Evolutionary conservation across 2,113 vertebrate species (phyloP).

Genomic region (Natator depressus): DNA sequence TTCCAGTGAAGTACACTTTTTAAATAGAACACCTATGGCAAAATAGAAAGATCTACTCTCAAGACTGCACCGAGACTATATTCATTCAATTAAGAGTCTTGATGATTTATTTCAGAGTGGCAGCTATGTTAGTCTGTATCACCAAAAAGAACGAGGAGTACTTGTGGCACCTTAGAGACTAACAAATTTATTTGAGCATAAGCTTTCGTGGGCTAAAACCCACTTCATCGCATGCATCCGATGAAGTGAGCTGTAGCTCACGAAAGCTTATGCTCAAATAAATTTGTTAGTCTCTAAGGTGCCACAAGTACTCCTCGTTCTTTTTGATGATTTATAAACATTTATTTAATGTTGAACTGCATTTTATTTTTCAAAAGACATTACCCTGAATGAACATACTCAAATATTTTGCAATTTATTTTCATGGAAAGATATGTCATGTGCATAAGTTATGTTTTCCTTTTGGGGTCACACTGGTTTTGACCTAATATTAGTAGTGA

Average conservation of each 20-base stretch:
- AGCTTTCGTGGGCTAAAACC: too few species aligned
- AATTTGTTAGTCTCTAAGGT: too few species aligned
- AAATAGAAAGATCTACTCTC: background rate
- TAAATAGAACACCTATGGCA: background rate
- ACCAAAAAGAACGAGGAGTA: too few species aligned
- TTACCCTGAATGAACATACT: background rate
- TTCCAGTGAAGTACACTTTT: background rate
- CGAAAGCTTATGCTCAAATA: too few species aligned
- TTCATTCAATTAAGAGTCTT: background rate
- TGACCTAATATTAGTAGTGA: background rate
- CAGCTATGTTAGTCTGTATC: too few species aligned
- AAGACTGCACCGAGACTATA: background rate
- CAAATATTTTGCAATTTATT: background rate
- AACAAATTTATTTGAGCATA: too few species aligned
- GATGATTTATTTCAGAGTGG: background rate
- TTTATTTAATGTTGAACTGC: background rate
- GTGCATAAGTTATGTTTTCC: background rate
- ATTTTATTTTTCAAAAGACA: background rate
- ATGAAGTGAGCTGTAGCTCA: too few species aligned
- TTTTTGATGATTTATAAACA: background rate
- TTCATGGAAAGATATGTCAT: background rate
- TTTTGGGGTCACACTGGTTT: background rate
- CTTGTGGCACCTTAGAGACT: too few species aligned
- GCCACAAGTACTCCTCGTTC: too few species aligned
- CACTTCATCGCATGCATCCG: too few species aligned